Evolutionary conservation across 2,113 vertebrate species (phyloP).

Genomic region (Ranitomeya variabilis): DNA sequence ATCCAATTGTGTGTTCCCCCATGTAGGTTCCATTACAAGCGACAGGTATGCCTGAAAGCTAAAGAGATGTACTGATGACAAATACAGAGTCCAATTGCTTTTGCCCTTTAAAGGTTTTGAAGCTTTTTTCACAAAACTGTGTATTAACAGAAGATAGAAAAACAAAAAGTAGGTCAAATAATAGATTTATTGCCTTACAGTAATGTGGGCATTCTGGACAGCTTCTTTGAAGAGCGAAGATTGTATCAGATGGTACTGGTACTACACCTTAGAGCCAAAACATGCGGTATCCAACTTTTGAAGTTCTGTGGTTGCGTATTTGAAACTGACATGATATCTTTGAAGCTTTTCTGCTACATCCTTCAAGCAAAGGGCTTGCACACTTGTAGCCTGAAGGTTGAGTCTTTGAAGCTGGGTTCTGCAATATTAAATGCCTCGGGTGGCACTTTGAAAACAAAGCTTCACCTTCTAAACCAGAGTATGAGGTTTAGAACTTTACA

Average conservation of each 20-base stretch:
- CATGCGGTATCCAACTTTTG: constrained; percentile 33
- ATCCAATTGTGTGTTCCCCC: too few relatives aligned
- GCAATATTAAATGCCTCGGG: constrained; percentile 36
- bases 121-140: neutral
- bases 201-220: constrained; percentile 29
- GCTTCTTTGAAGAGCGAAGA: constrained; percentile 8
- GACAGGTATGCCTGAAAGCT: too few relatives aligned
- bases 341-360: constrained; percentile 35
- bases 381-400: constrained; percentile 41
- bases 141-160: neutral
- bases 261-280: constrained; percentile 45
- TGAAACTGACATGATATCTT: constrained; percentile 39
- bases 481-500: constrained; percentile 29
- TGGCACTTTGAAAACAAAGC: constrained; percentile 38
- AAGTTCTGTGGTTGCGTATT: constrained; percentile 25
- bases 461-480: constrained; percentile 20
- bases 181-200: neutral
- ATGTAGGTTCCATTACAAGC: too few relatives aligned
- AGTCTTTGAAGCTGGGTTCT: constrained; percentile 39
- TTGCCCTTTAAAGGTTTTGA: neutral
- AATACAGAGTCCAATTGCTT: neutral
- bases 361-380: constrained; percentile 37
- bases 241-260: constrained; percentile 11
- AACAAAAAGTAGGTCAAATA: constrained; percentile 17
- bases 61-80: too few relatives aligned